Evolutionary conservation across 1,140 invertebrate species (phyloP).

Genomic region (Meloidogyne hapla): DNA sequence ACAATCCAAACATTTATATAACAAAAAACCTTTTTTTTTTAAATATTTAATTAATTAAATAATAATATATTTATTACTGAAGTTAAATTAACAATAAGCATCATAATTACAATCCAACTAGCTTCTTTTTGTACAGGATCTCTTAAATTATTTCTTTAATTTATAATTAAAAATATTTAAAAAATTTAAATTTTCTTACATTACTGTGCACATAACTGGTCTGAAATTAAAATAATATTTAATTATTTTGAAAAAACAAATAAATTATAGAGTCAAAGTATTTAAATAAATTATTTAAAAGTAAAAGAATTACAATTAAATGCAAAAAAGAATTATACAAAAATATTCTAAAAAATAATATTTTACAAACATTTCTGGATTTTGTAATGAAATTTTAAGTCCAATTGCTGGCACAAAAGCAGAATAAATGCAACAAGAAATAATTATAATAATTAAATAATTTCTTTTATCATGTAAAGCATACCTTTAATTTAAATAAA

Average conservation of each 20-base stretch:
- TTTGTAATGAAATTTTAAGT: not conserved
- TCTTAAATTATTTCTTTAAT: not conserved
- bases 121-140: not conserved
- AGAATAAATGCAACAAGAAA: constrained; percentile 1
- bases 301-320: too few species aligned
- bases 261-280: not conserved
- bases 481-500: not conserved
- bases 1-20: constrained; percentile 1
- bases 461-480: not conserved
- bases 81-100: constrained; percentile 1
- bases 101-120: constrained; percentile 1
- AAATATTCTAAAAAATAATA: not conserved
- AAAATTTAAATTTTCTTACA: not conserved
- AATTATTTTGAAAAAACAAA: not conserved
- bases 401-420: not conserved
- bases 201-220: not conserved
- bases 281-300: too few species aligned
- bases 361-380: constrained; percentile 5
- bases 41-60: not conserved
- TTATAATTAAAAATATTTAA: not conserved
- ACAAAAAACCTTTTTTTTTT: not conserved
- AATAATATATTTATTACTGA: not conserved
- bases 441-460: not conserved
- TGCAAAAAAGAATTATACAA: too few species aligned
- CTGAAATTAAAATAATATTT: not conserved